Base-by-base conservation (phyloP, 2,797 vertebrate genomes). In the Bradypus variegatus region DNA sequence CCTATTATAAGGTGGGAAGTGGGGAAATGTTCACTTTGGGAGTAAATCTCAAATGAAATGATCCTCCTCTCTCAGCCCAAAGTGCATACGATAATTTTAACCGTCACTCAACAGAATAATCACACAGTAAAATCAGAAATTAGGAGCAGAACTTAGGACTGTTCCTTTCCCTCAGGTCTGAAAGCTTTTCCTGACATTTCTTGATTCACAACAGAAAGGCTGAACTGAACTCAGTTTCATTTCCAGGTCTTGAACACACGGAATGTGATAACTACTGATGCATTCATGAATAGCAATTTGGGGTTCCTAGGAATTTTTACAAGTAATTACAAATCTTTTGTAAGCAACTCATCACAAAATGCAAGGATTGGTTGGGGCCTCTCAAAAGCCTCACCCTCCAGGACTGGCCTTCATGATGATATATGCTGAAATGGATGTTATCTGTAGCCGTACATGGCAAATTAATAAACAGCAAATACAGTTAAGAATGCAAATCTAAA, bases 401-500 rank as follows among this genome's bases (percentile, higher is more conserved):
- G 91, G 58, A 15, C 25, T 10, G 79, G 50, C 50, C 83, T 88
- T 33, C 7, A 48, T 0, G 25, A n/a, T 5, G 70, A 45, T 3
- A 14, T 7, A 70, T 15, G 18, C 62, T 2, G 21, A 36, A 9
- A 25, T 2, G 60, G 78, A 21, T 4, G 55, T 38, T 21, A 7
- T 31, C 14, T 3, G 45, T 50, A 60, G 62, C 6, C 53, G 33
- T 33, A 8, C 0, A 5, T 14, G 60, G 84, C 84, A 82, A 18
- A 38, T 33, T 14, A 73, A 78, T 33, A 84, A 94, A 94, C 29
- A 55, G 89, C 93, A 92, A 92, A 91, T 60, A 76, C 45, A 84
- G 88, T 65, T 69, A 92, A 94, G 75, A 91, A 94, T 27, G 84
- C 23, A 94, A 92, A 95, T 94, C 86, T 53, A 92, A 92, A 93